Base-by-base conservation (phyloP, 2,888 invertebrate genomes). In the Gandaritis pyraliata region DNA sequence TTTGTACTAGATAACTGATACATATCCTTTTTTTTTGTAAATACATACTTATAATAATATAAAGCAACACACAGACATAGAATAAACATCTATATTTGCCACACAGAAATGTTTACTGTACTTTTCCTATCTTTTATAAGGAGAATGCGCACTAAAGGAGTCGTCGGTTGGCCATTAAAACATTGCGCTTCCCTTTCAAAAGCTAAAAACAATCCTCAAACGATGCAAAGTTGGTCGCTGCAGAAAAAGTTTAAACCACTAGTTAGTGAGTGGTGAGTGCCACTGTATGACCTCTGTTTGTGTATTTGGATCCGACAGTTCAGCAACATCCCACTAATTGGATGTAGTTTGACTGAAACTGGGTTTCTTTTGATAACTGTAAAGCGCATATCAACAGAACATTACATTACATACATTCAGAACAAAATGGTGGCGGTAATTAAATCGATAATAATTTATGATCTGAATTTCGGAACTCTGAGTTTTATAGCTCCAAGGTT, bases 311-410 rank as follows among this genome's bases (percentile, higher is more conserved):
- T 66, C 49, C 45, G 41, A 66, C 64, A 59, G 66, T 65, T 65
- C 71, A 65, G 64, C 58, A 72, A 69, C 69, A 69, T 69, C 54
- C 47, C 64, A 60, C 72, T 77, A 79, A 79, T 78, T 77, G 76
- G 73, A 72, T 69, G 71, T 70, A 72, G 72, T 73, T 58, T 70
- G 68, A 72, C 56, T 68, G 66, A 65, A 72, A 71, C 61, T 67
- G 61, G 64, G 60, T 75, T 73, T 63, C 66, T 68, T 65, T 62
- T 54, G 63, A 57, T 54, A 70, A 70, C 61, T 72, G 74, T 52
- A 47, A 39, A 62, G 52, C 48, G 13, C 11, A 36, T 49, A 46
- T 7, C 18, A n/a, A n/a, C n/a, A n/a, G 30, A 7, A 13, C 30
- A 10, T 23, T 47, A n/a, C n/a, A n/a, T n/a, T n/a, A n/a, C n/a